phyloP scores from a whole-genome alignment of 2,888 invertebrate genomes.

The Drosophila fulvimacula region DNA sequence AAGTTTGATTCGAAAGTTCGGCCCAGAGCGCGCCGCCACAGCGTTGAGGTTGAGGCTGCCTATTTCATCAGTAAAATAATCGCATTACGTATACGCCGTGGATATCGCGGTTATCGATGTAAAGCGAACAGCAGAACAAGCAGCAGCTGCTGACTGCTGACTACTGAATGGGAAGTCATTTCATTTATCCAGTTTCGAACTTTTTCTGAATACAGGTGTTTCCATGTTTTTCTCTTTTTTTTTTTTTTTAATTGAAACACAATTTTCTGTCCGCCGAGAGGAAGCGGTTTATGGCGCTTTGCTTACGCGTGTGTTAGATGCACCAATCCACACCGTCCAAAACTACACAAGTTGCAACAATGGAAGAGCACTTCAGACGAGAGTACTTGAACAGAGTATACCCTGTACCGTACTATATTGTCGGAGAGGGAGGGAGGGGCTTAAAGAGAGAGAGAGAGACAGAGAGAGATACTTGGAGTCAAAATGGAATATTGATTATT shows the following conservation, averaged over 20 bases:
- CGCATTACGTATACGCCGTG: slow-evolving; percentile 3
- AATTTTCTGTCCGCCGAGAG: slow-evolving; percentile 14
- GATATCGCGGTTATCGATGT: background rate
- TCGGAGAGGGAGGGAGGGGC: too few relatives aligned
- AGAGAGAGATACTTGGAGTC: too few relatives aligned
- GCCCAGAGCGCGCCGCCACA: background rate
- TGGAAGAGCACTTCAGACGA: background rate
- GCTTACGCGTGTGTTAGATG: background rate
- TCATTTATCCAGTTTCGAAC: background rate
- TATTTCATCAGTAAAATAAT: slow-evolving; percentile 11
- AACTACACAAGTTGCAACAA: slow-evolving; percentile 5
- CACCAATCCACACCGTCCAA: background rate
- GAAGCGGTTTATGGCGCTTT: background rate
- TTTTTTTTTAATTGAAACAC: background rate
- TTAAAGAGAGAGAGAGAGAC: background rate
- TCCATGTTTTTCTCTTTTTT: background rate
- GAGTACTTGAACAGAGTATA: background rate
- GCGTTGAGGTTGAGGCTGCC: slow-evolving; percentile 15
- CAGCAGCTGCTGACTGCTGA: background rate
- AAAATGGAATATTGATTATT: too few relatives aligned
- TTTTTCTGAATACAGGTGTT: background rate
- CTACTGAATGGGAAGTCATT: background rate
- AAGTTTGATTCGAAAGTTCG: slow-evolving; percentile 27
- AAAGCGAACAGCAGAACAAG: background rate
- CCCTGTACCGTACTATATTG: background rate